Percentiles rank a stretch among this genome's conserved stretches.
Evolutionary conservation across 2,113 vertebrate genomes (phyloP).

Genomic region (Spea bombifrons): DNA sequence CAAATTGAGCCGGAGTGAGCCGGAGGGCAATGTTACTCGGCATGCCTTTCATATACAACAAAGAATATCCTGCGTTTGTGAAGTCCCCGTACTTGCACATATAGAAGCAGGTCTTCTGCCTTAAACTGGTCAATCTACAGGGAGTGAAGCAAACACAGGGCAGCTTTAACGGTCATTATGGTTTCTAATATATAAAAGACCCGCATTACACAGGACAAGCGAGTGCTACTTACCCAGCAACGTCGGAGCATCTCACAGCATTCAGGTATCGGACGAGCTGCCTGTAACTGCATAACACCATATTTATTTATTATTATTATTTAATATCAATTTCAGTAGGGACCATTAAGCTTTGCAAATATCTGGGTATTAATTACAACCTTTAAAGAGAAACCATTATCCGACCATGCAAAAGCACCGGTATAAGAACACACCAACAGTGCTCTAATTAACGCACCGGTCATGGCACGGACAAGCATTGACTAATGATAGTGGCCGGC

Average conservation of each 20-base stretch:
- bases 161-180: neutral
- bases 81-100: conserved; percentile 59
- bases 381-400: too few relatives aligned
- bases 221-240: conserved; percentile 41
- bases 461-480: too few relatives aligned
- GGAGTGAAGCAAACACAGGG: neutral
- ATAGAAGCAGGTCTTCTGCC: conserved; percentile 56
- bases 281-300: conserved; percentile 50
- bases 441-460: too few relatives aligned
- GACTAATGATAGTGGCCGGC: too few relatives aligned
- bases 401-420: too few relatives aligned
- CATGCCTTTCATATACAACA: conserved; percentile 38
- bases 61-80: neutral
- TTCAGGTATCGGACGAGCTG: conserved; percentile 61
- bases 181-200: too few relatives aligned
- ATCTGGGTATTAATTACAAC: too few relatives aligned
- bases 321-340: too few relatives aligned
- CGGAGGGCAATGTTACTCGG: conserved; percentile 52
- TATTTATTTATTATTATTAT: too few relatives aligned
- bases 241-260: conserved; percentile 55
- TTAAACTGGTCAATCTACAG: conserved; percentile 50
- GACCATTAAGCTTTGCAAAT: too few relatives aligned
- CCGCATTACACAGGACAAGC: neutral
- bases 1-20: conserved; percentile 38
- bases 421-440: too few relatives aligned